A percentile compares a stretch with the other conserved stretches of the same genome.
Evolutionary conservation across 2,888 invertebrate species (phyloP).

Genomic region (Drosophila picticornis): DNA sequence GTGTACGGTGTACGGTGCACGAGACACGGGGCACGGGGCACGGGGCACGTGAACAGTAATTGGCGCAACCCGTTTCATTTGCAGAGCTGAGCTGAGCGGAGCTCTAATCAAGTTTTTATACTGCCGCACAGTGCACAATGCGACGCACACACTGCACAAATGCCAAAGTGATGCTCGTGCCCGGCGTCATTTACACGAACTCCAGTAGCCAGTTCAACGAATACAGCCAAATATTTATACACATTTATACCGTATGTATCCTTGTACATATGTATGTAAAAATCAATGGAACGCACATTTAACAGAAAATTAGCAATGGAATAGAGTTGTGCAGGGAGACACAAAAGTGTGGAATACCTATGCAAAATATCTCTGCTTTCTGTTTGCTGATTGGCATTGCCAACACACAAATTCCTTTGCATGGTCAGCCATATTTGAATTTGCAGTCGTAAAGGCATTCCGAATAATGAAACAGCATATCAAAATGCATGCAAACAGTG

Average conservation of each 20-base stretch:
- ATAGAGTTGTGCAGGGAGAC: conserved; percentile 15
- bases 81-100: not conserved
- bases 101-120: conserved; percentile 59
- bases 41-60: conserved; percentile 21
- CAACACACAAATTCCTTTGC: not conserved
- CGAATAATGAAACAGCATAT: not conserved
- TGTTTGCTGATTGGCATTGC: not conserved
- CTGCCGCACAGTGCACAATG: conserved; percentile 24
- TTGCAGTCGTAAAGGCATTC: not conserved
- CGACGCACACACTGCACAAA: conserved; percentile 16
- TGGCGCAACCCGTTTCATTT: conserved; percentile 11
- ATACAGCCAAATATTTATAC: not conserved
- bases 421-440: not conserved
- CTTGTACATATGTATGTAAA: conserved; percentile 6
- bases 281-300: conserved; percentile 39
- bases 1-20: no score
- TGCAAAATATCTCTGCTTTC: not conserved
- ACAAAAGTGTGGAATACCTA: not conserved
- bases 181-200: conserved; percentile 40
- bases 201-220: conserved; percentile 4
- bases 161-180: conserved; percentile 18
- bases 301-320: conserved; percentile 10
- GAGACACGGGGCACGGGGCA: not conserved
- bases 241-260: not conserved
- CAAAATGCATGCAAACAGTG: not conserved